Evolutionary conservation across 2,113 vertebrate genomes (phyloP), one percentile per base, ranked within the genome.

Genomic region (Caretta caretta): DNA sequence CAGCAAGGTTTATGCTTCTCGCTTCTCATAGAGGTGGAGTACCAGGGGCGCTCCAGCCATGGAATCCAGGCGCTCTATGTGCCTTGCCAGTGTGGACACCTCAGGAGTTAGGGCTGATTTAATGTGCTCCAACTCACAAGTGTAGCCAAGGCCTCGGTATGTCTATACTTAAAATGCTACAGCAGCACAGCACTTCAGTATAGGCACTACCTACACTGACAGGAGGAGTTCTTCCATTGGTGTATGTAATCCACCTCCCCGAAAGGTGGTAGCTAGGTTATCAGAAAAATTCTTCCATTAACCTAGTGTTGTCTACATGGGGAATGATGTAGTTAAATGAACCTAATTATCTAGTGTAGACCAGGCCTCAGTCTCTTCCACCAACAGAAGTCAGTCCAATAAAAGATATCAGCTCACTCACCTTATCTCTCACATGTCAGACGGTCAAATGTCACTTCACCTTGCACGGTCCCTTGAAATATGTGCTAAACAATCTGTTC

Each of bases 341-440:
- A 19, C 17, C 35, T 69, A n/a, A n/a, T 69, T 69, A 69, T n/a
- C 35, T 69, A 69, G 62, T 69, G 62, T 69, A 69, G 16, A 69
- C 35, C 35, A 69, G 31, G 31, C 17, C 35, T 35, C 35, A n/a
- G 62, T 69, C 35, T 69, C 62, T 20, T 69, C 62, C 35, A 69
- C 35, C 62, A n/a, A 69, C 17, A 69, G 31, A 69, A n/a, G 35
- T 69, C 17, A n/a, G 62, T 69, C 4, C 62, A 69, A 69, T 20
- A 69, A n/a, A 93, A 35, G 42, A 79, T 7, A 42, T 8, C 46
- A 0, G 27, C 22, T 11, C 1, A 0, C 22, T 20, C 42, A 13
- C 50, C 49, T 53, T 69, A 17, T 69, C 14, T n/a, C 35, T n/a
- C 62, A 69, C 17, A n/a, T n/a, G 62, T 69, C 17, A 69, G 62